Evolutionary conservation across 2,888 invertebrate genomes (phyloP), one percentile per base, ranked within the genome.

Genomic region (Aproaerema taeniolella): DNA sequence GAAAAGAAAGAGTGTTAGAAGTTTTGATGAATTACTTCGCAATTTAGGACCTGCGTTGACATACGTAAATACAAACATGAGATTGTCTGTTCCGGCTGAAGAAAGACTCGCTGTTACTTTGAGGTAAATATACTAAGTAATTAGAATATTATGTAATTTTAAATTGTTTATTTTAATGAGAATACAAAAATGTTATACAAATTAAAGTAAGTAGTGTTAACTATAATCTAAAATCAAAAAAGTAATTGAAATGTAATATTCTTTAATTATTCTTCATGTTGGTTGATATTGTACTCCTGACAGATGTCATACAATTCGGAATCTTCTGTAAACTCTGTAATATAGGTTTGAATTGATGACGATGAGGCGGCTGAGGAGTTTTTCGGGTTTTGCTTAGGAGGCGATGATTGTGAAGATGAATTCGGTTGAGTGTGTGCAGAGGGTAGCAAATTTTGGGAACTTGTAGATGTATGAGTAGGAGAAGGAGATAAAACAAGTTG

Each of bases 391-490:
- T 35, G 35, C 13, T 35, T 35, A 35, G 35, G 26, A 35, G 35
- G 35, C 24, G 17, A 20, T 33, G 24, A 33, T 33, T 20, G 33
- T 33, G 24, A 33, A 25, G 26, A 26, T 35, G 15, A 32, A 32
- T 32, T 32, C 15, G 33, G 24, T 24, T 34, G 33, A 24, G 33
- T 34, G 24, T 34, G 24, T 34, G 33, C 24, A 34, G 31, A 31
- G 31, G 31, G 31, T 31, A 31, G 31, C 31, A 31, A 31, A 31
- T 31, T 31, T 31, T 31, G 35, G 35, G 26, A 35, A 35, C 35
- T 35, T 35, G 35, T 35, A 35, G 35, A 35, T 35, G 35, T 35
- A 35, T 35, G 14, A 35, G 35, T 35, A 35, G 35, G 35, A 35
- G 35, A 35, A 35, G 38, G 38, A 38, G 28, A 36, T 36, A 30